Percentiles rank a stretch among this genome's conserved stretches.
These are phyloP conservation scores for Oxyteleia sp. DNA, from an alignment of 2,888 invertebrate genomes.

Conservation along the genomic window DNA sequence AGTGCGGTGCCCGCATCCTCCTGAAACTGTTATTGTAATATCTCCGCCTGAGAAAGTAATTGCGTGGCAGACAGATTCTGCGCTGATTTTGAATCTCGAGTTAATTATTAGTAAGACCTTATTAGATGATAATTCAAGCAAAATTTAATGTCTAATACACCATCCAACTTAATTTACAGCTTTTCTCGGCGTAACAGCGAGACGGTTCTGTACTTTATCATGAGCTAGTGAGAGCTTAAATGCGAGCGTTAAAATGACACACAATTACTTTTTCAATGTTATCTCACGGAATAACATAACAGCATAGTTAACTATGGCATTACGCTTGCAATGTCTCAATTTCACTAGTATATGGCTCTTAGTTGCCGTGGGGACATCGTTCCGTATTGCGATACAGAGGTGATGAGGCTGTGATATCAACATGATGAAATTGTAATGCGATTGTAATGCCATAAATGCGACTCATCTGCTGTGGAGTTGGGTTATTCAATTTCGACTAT, in stretches of 20 bases:
- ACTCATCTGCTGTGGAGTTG: no score
- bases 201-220: conserved; percentile 2
- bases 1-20: neutral
- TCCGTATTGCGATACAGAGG: no score
- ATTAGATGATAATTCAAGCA: conserved; percentile 21
- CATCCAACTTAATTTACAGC: conserved; percentile 23
- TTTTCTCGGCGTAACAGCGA: conserved; percentile 5
- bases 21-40: conserved; percentile 12
- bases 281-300: no score
- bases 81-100: conserved; percentile 14
- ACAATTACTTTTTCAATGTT: no score
- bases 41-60: neutral
- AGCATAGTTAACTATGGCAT: no score
- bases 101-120: conserved; percentile 19
- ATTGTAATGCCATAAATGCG: no score
- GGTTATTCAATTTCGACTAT: no score
- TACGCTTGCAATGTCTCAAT: no score
- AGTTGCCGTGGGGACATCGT: no score
- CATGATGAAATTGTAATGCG: no score
- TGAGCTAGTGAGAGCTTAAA: conserved; percentile 16
- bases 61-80: conserved; percentile 3
- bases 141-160: conserved; percentile 16
- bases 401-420: no score
- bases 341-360: no score
- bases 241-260: conserved; percentile 19